phyloP scores from a whole-genome alignment of 2,113 vertebrate species.

The Megaptera novaeangliae region DNA sequence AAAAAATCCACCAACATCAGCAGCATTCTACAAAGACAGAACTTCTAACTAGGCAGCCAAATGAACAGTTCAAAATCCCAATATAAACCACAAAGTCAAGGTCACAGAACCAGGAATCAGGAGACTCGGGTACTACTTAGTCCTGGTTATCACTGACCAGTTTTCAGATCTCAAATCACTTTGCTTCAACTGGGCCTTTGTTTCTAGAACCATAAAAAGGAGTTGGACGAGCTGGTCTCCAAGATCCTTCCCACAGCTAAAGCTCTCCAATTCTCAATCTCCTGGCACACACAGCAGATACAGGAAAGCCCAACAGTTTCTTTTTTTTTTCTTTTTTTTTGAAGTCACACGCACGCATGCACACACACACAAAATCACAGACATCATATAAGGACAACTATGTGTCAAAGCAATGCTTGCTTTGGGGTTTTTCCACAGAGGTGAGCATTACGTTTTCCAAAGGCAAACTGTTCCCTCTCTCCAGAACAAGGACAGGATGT shows the following conservation, averaged over 20 bases:
- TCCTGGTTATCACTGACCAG: not conserved
- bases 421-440: slow-evolving; percentile 41
- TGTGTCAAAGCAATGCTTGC: not conserved
- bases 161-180: not conserved
- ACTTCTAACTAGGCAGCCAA: not conserved
- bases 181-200: not conserved
- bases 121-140: not conserved
- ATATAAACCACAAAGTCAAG: not conserved
- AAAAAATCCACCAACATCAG: not conserved
- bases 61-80: not conserved
- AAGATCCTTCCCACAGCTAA: not conserved
- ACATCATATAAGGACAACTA: not conserved
- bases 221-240: not conserved
- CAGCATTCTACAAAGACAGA: not conserved
- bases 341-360: not conserved
- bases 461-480: slow-evolving; percentile 57
- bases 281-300: not conserved
- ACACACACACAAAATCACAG: not conserved
- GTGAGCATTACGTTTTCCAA: slow-evolving; percentile 45
- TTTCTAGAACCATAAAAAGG: not conserved
- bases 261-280: not conserved
- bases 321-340: not conserved
- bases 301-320: not conserved
- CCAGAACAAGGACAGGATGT: slow-evolving; percentile 60
- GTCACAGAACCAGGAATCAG: not conserved